A percentile compares a stretch with the other conserved stretches of the same genome.
phyloP scores from a whole-genome alignment of 1,140 invertebrate genomes.

The Tetranychus cinnabarinus region DNA sequence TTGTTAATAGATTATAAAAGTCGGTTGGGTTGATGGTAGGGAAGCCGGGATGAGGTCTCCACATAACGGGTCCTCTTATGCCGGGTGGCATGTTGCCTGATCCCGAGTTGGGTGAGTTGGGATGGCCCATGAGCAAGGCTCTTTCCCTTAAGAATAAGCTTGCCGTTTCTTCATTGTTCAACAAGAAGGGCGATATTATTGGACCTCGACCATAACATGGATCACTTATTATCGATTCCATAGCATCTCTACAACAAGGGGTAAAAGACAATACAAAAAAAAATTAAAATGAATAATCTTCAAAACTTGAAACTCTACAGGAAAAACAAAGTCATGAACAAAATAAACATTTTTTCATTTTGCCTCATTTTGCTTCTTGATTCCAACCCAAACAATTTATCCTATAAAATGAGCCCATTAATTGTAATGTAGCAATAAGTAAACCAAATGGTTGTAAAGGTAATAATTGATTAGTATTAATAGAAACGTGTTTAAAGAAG shows the following conservation, averaged over 20 bases:
- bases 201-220: slow-evolving; percentile 18
- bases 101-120: neutral
- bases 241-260: slow-evolving; percentile 17
- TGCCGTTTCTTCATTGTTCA: slow-evolving; percentile 6
- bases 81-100: neutral
- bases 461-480: no score
- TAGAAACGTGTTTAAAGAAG: no score
- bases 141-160: slow-evolving; percentile 2
- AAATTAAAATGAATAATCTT: neutral
- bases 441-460: no score
- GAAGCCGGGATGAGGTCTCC: slow-evolving; percentile 2
- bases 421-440: no score
- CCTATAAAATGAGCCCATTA: no score
- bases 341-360: neutral
- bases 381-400: neutral
- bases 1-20: neutral
- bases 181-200: slow-evolving; percentile 13
- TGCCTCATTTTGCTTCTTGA: neutral
- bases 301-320: neutral
- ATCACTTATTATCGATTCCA: slow-evolving; percentile 21
- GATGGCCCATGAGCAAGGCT: neutral
- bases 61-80: neutral
- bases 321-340: neutral
- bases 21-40: neutral
- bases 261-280: neutral